Base-by-base conservation (phyloP, 2,888 invertebrate genomes). In the Carabus problematicus region DNA sequence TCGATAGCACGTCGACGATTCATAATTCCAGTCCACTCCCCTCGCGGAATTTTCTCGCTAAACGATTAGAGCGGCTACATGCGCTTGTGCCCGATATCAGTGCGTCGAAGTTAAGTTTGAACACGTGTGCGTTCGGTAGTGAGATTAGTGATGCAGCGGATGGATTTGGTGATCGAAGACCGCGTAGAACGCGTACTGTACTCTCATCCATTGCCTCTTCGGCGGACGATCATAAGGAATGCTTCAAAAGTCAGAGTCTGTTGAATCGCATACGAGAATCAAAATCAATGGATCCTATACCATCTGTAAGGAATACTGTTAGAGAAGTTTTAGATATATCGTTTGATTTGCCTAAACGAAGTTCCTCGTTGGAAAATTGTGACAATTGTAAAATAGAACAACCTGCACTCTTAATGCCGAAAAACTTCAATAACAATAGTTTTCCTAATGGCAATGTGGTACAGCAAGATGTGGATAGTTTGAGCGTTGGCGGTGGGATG, bases 191-290 rank as follows among this genome's bases (percentile, higher is more conserved):
- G 39, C 82, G 86, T 74, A 79, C 88, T 71, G 86, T 88, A 14
- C 78, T 90, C 61, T 89, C 89, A 63, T 89, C 88, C 67, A 90
- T 89, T 67, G 88, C 89, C 14, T 88, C 89, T 54, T 88, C 88
- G 71, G 85, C 85, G 70, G 87, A 86, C 73, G 86, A 87, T 71
- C 80, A 78, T 64, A 80, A 82, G 60, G 63, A 62, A 43, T 67
- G 72, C 77, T 68, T 74, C 76, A 16, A 76, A 68, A 81, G 81
- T 70, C 77, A 79, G 64, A 75, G 77, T 14, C 75, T 76, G 70
- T 71, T 80, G 40, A 79, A 79, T 68, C 79, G 76, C 72, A 82
- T 89, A 71, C 82, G 88, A 18, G 89, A 88, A 76, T 87, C 89
- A 0, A 85, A 86, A 72, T 90, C 90, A 0, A 79, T 91, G 71